phyloP scores from a whole-genome alignment of 1,140 invertebrate genomes.

The Drosophila athabasca region DNA sequence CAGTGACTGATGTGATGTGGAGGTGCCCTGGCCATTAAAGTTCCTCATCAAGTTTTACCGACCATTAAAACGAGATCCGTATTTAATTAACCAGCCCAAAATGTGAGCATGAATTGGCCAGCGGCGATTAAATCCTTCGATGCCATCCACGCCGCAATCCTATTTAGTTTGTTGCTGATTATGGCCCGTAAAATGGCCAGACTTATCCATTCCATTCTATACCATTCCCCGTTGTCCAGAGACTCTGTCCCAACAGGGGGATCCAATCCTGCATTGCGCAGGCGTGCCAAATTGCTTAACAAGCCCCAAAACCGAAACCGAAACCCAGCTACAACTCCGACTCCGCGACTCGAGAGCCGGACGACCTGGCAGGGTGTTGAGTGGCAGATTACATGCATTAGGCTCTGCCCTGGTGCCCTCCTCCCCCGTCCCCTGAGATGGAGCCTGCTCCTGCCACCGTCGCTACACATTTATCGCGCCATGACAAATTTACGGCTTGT shows the following conservation, averaged over 20 bases:
- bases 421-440: neutral
- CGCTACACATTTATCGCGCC: constrained; percentile 73
- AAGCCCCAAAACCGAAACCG: constrained; percentile 16
- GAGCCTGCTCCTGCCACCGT: neutral
- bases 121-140: constrained; percentile 26
- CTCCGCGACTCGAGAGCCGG: neutral
- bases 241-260: neutral
- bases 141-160: neutral
- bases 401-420: constrained; percentile 39
- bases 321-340: neutral
- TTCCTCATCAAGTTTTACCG: constrained; percentile 83
- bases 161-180: constrained; percentile 75
- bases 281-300: constrained; percentile 70
- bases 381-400: constrained; percentile 82
- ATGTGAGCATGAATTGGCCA: constrained; percentile 83
- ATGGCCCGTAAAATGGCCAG: constrained; percentile 44
- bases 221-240: too few species aligned
- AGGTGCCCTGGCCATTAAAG: constrained; percentile 60
- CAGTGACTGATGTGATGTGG: too few species aligned
- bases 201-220: neutral
- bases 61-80: constrained; percentile 79
- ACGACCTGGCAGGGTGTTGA: constrained; percentile 75
- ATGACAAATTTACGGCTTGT: constrained; percentile 82
- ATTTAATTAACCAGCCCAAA: constrained; percentile 82
- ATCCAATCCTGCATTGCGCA: constrained; percentile 29